Conservation (phyloP, 2,888 invertebrate species). For the Seira musarum region DNA sequence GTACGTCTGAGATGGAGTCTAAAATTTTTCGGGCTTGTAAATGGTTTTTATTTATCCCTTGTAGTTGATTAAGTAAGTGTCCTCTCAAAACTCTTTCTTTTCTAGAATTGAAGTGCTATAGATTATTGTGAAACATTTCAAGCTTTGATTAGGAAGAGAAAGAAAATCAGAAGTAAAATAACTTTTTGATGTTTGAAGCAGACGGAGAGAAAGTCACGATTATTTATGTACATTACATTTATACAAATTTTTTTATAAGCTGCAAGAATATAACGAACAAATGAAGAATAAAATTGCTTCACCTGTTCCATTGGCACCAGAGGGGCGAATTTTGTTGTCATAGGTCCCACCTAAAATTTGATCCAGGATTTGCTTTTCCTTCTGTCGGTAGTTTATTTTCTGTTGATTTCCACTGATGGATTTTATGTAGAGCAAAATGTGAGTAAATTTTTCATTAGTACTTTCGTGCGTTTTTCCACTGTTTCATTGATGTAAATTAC, state of each 20-base stretch:
- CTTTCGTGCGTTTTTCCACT: not conserved
- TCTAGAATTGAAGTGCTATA: too few species aligned
- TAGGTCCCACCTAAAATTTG: slow-evolving; percentile 89
- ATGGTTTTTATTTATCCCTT: too few species aligned
- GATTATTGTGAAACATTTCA: too few species aligned
- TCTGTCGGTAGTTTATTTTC: slow-evolving; percentile 93
- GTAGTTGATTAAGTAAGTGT: too few species aligned
- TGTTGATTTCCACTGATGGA: slow-evolving; percentile 72
- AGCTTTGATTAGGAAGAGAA: too few species aligned
- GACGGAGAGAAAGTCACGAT: not conserved
- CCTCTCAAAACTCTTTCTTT: too few species aligned
- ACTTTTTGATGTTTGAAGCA: not conserved
- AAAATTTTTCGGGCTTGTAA: too few species aligned
- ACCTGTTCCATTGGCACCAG: slow-evolving; percentile 96
- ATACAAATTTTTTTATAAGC: not conserved
- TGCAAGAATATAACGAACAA: not conserved
- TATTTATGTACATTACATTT: too few species aligned
- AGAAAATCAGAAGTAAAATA: too few species aligned
- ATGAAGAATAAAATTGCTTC: slow-evolving; percentile 22
- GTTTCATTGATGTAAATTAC: not conserved
- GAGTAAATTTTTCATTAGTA: not conserved
- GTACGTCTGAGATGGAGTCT: too few species aligned
- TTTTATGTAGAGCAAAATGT: not conserved
- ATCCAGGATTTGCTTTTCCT: slow-evolving; percentile 95
- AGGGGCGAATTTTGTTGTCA: slow-evolving; percentile 93